phyloP scores from a whole-genome alignment of 2,113 vertebrate genomes.

The Bos javanicus region DNA sequence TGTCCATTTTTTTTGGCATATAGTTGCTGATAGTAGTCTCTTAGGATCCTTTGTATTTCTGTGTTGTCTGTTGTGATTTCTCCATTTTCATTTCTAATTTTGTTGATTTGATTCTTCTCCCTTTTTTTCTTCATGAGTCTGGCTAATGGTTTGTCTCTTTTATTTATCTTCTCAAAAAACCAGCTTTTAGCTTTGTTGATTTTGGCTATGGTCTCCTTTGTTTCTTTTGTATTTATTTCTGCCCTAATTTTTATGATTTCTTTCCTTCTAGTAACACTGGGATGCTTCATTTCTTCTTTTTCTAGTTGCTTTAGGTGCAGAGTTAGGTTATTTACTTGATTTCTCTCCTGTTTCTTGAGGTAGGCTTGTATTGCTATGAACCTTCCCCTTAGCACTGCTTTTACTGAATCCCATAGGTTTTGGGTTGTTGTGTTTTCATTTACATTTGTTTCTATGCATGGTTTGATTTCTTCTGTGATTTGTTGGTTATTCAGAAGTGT shows the following conservation, averaged over 20 bases:
- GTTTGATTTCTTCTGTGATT: neutral
- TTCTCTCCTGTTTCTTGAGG: neutral
- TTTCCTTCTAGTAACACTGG: neutral
- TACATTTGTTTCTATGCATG: neutral
- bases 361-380: neutral
- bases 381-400: neutral
- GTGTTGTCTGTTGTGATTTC: neutral
- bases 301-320: neutral
- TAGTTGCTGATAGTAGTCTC: neutral
- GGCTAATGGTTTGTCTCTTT: neutral
- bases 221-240: neutral
- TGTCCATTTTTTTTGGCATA: neutral
- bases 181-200: neutral
- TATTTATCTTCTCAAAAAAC: neutral
- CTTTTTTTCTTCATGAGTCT: neutral
- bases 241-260: neutral
- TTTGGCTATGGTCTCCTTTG: neutral
- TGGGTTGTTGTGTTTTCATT: neutral
- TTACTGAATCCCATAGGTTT: neutral
- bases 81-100: neutral
- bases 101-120: neutral
- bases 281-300: neutral
- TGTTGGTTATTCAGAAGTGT: neutral
- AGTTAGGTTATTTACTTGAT: neutral
- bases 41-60: neutral